Evolutionary conservation across 1,140 invertebrate genomes (phyloP), one percentile per base, ranked within the genome.

Genomic region (Drosophila serrata): DNA sequence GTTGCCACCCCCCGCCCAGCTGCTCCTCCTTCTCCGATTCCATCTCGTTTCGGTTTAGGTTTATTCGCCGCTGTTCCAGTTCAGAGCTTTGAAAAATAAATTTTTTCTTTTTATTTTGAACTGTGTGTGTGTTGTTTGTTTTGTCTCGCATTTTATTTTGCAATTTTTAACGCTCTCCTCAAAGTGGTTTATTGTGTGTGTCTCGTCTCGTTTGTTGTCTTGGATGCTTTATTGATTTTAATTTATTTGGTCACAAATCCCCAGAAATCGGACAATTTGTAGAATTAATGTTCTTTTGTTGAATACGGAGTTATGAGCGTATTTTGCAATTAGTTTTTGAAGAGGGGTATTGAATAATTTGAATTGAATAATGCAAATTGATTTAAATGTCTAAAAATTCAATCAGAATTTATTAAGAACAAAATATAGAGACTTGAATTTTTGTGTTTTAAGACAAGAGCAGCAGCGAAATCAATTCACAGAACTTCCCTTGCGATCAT

Each of bases 21-120:
- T 12, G 17, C 49, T 37, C 49, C 49, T 53, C 17, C 19, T 15
- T 15, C 51, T 40, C 49, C 33, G 65, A 39, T 35, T 39, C 46
- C 40, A 53, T 78, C 51, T 61, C 37, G 65, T 69, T 57, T 61
- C 42, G n/a, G 22, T 37, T 40, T 27, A 19, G 37, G 48, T 40
- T 39, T 67, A 39, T 63, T 67, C 60, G 61, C 43, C 39, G 40
- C 42, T 29, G 82, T 87, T 87, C 79, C 78, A 87, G 65, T 88
- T 87, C 79, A 82, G 72, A 65, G 79, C 59, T 39, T 48, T 51
- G 29, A 65, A 58, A 43, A 49, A 75, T 37, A 55, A n/a, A 37
- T 35, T 72, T 61, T 49, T 49, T 35, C 15, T 53, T 35, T 53
- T 6, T 51, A 33, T 51, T 51, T 51, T 51, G 29, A 6, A 51